Evolutionary conservation across 2,888 invertebrate genomes (phyloP), one percentile per base, ranked within the genome.

Genomic region (Epirrhoe tristata): DNA sequence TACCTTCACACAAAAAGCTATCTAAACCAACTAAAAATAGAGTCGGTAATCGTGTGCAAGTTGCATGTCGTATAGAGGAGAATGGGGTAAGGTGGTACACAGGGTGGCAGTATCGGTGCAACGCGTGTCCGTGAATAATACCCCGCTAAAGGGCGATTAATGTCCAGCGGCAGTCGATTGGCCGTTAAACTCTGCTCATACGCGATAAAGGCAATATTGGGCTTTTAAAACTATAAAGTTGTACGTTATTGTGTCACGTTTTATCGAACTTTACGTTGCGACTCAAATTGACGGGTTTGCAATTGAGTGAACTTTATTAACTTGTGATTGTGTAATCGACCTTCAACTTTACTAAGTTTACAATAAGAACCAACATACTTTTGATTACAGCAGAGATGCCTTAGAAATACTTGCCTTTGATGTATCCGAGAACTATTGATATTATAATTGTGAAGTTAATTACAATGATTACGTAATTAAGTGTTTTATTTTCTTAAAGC

Each of bases 111-210:
- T 81, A 83, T 82, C 83, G 82, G 77, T 87, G 91, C 90, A 88
- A 88, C 88, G 90, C 93, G 91, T 93, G 93, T 82, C 88, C 80
- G 87, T 92, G 93, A 93, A 93, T 93, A 93, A 93, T 93, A 89
- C 84, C 86, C 86, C 90, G 87, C 88, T 87, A 90, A 91, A 88
- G 88, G 88, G 82, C 92, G 92, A 92, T 93, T 93, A 93, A 91
- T 87, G 89, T 85, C 88, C 86, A 81, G 81, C 81, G 80, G 82
- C 82, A 80, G 76, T 77, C 80, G 83, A 87, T 86, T 83, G 81
- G 77, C 77, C 80, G 81, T 85, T 89, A 83, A 52, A 81, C 79
- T 74, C 75, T 72, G 76, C 76, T 75, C 78, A 75, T 73, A 62
- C 75, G 71, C 76, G 76, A 79, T 75, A 77, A 75, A 77, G 74